phyloP scores from a whole-genome alignment of 2,888 invertebrate genomes.

The Cephus pulcher region DNA sequence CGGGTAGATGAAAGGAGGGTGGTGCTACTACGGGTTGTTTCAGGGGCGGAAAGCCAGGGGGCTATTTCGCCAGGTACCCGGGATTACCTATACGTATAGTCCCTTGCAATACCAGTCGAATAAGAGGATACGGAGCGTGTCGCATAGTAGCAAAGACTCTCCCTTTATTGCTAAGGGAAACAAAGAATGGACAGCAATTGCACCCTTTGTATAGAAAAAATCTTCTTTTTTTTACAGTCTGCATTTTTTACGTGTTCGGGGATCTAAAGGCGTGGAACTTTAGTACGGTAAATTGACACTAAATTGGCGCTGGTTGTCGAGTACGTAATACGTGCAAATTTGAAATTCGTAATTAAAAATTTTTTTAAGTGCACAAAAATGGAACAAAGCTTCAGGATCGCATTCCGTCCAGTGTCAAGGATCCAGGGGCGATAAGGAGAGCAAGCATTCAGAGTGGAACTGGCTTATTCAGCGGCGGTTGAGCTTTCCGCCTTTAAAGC shows the following conservation, averaged over 20 bases:
- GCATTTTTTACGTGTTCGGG: neutral
- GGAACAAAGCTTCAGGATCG: neutral
- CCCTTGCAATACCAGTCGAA: neutral
- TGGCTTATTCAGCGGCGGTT: neutral
- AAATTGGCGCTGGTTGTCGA: neutral
- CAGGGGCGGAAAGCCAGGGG: conserved; percentile 21
- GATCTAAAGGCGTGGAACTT: neutral
- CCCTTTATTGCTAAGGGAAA: conserved; percentile 17
- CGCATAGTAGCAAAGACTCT: conserved; percentile 8
- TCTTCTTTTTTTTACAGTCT: conserved; percentile 6
- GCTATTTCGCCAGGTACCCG: conserved; percentile 3
- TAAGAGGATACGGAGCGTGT: neutral
- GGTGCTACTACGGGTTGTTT: neutral
- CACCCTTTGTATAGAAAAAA: conserved; percentile 28
- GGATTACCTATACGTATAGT: conserved; percentile 6
- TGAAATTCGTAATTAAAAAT: neutral
- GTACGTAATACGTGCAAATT: neutral
- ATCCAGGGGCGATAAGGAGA: neutral
- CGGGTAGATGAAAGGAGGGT: conserved; percentile 32
- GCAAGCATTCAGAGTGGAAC: neutral
- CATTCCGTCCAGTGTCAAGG: neutral
- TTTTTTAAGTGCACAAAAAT: neutral
- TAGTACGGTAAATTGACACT: neutral
- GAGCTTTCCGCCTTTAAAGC: neutral
- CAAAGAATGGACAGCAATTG: conserved; percentile 32